These are phyloP conservation scores for Epizoanthus scotinus DNA, from an alignment of 92 coral and sea anemone genomes.

Conservation along the genomic window DNA sequence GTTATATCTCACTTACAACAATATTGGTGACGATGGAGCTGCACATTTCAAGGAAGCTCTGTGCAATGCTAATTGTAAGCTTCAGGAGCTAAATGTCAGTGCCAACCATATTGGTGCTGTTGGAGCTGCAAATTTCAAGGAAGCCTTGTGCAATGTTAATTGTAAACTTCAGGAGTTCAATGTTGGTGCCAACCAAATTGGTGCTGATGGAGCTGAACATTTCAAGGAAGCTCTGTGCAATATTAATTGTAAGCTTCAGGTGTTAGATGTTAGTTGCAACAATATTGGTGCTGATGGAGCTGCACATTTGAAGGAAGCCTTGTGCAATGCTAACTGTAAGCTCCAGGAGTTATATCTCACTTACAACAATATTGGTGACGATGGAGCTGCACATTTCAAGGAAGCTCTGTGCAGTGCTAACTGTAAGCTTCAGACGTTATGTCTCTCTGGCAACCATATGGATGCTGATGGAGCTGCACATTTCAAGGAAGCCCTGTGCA, in stretches of 20 bases:
- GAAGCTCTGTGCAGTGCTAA: no score
- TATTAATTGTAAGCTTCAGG: no score
- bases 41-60: no score
- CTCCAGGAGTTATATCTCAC: not conserved
- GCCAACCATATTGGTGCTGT: not conserved
- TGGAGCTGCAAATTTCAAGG: no score
- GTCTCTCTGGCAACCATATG: not conserved
- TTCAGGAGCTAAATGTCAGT: not conserved
- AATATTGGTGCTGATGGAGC: slow-evolving; percentile 3
- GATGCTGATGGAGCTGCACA: not conserved
- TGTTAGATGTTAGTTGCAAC: not conserved
- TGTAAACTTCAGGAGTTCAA: no score
- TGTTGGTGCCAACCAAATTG: not conserved
- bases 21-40: slow-evolving; percentile 7
- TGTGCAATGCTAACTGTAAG: no score
- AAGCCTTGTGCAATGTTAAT: not conserved
- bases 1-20: not conserved
- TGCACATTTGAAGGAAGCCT: no score
- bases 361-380: not conserved
- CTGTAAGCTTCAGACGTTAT: not conserved
- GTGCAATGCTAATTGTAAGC: no score
- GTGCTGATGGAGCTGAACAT: no score
- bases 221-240: not conserved
- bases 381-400: not conserved
- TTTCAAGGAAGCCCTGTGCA: no score